Evolutionary conservation across 2,113 vertebrate genomes (phyloP), one percentile per base, ranked within the genome.

Genomic region (Garra rufa): DNA sequence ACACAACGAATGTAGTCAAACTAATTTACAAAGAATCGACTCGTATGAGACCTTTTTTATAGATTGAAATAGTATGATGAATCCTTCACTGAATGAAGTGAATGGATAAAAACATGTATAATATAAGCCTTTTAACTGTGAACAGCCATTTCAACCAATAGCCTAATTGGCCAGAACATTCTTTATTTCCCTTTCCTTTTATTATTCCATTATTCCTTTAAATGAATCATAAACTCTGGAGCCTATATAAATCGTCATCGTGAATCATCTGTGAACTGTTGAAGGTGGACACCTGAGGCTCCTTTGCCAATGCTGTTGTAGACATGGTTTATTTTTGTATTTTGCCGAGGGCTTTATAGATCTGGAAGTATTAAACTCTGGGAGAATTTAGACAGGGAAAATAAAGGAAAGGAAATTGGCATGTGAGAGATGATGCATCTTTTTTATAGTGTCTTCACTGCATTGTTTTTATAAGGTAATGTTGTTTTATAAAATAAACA

Each of bases 191-290:
- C 8, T 46, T 19, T 19, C 9, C 57, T 30, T 46, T 24, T 43
- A 30, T 65, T 65, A 46, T 59, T 59, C 14, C 38, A 43, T 78
- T 78, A 43, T 80, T 80, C 24, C 26, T 28, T 65, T 48, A 48
- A 80, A 50, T 34, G 24, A 80, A 67, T 48, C 43, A 63, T 80
- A 30, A 65, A 48, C 19, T 63, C 41, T 7, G 1, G 3, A 3
- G 9, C 59, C 26, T 48, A 7, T 59, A 80, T 65, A 48, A 65
- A 63, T 28, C 30, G 14, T 61, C 46, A 65, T 26, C 6, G 30
- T 80, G 59, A 50, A 26, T 67, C 59, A 67, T 80, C 78, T 80
- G 46, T 80, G 77, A 80, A 48, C 8, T 28, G 38, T 44, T 63
- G 9, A 79, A 43, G 57, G 43, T 67, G 26, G 43, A 61, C 77